Conservation (phyloP, 1,140 invertebrate genomes). For the Fopius arisanus region DNA sequence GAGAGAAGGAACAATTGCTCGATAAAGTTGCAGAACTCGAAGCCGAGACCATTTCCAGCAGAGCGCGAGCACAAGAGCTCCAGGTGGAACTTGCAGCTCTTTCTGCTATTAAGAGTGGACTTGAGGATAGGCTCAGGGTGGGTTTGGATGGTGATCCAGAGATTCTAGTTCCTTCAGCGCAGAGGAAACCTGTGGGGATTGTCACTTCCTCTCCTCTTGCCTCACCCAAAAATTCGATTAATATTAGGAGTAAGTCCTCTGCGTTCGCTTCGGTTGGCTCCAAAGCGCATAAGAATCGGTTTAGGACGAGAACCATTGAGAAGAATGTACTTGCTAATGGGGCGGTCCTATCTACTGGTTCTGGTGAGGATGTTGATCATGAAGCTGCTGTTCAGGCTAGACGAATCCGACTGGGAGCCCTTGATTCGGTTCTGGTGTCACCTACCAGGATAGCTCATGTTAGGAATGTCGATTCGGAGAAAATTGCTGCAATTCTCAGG, state of each 20-base stretch:
- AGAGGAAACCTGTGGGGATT: constrained; percentile 47
- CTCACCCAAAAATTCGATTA: constrained; percentile 42
- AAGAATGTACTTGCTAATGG: constrained; percentile 57
- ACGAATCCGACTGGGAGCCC: constrained; percentile 54
- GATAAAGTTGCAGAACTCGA: constrained; percentile 77
- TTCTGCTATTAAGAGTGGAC: constrained; percentile 67
- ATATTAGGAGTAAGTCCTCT: constrained; percentile 50
- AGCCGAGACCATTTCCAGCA: constrained; percentile 72
- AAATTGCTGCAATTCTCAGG: constrained; percentile 81
- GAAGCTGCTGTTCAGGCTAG: constrained; percentile 47
- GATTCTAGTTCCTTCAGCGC: constrained; percentile 41
- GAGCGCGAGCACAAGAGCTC: constrained; percentile 71
- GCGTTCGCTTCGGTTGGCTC: constrained; percentile 49
- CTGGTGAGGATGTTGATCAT: constrained; percentile 47
- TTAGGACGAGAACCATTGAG: constrained; percentile 62
- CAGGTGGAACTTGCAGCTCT: constrained; percentile 70
- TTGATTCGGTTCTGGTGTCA: constrained; percentile 60
- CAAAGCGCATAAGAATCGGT: constrained; percentile 56
- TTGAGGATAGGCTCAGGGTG: constrained; percentile 71
- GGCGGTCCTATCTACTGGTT: constrained; percentile 34
- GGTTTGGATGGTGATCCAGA: constrained; percentile 53
- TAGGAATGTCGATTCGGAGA: constrained; percentile 68
- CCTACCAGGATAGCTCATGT: constrained; percentile 52
- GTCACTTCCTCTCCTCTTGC: constrained; percentile 35
- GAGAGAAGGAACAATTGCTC: constrained; percentile 76